phyloP scores from a whole-genome alignment of 2,113 vertebrate genomes.

The Lamprotornis superbus region DNA sequence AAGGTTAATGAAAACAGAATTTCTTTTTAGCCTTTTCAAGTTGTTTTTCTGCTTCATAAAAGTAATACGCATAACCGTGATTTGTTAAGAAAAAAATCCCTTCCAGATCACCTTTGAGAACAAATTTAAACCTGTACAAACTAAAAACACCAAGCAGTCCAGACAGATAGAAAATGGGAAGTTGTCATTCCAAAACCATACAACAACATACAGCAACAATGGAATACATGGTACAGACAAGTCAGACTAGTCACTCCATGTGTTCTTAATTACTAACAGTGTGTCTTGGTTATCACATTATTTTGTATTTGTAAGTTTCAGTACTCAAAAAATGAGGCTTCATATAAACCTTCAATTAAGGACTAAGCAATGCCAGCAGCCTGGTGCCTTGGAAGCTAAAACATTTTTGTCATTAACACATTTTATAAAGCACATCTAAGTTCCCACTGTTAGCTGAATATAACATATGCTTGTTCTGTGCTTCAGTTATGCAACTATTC shows the following conservation, averaged over 20 bases:
- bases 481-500: slow-evolving; percentile 31
- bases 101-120: not conserved
- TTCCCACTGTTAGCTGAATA: slow-evolving; percentile 22
- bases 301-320: slow-evolving; percentile 4
- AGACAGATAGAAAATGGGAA: not conserved
- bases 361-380: slow-evolving; percentile 32
- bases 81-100: not conserved
- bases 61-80: not conserved
- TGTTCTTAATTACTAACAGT: not conserved
- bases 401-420: slow-evolving; percentile 39
- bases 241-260: not conserved
- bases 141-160: not conserved
- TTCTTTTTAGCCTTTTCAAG: slow-evolving; percentile 57
- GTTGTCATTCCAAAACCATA: not conserved
- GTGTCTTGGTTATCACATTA: slow-evolving; percentile 8
- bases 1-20: slow-evolving; percentile 63
- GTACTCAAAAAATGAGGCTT: slow-evolving; percentile 29
- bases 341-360: slow-evolving; percentile 44
- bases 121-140: not conserved
- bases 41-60: slow-evolving; percentile 14
- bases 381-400: slow-evolving; percentile 47
- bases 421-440: slow-evolving; percentile 35
- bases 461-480: slow-evolving; percentile 44
- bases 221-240: not conserved
- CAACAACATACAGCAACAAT: not conserved